Conservation (phyloP, 2,797 vertebrate species). For the Arrhamphus sclerolepis region DNA sequence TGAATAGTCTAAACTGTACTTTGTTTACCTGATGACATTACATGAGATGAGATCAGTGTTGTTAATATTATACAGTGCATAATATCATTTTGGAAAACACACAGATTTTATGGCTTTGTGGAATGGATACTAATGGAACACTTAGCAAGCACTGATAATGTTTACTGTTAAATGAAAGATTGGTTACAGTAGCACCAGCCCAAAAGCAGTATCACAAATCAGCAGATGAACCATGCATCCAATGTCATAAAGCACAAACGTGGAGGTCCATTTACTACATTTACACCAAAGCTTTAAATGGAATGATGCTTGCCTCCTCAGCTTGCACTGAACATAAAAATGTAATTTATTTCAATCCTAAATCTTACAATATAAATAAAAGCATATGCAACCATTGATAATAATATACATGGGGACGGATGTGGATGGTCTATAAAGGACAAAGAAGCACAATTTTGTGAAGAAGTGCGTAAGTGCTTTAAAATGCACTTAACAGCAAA, state of each 20-base stretch:
- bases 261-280: conserved; percentile 25
- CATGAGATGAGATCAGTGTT: conserved; percentile 22
- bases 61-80: conserved; percentile 38
- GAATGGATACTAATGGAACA: conserved; percentile 31
- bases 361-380: conserved; percentile 12
- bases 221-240: conserved; percentile 23
- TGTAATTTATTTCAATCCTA: neutral
- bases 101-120: conserved; percentile 29
- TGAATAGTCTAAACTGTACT: conserved; percentile 24
- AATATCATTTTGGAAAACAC: conserved; percentile 9
- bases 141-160: conserved; percentile 31
- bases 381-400: conserved; percentile 8
- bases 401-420: conserved; percentile 9
- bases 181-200: conserved; percentile 32
- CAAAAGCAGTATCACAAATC: conserved; percentile 39
- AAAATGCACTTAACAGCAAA: neutral
- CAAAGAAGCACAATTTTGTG: too few species aligned
- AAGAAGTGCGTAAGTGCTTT: too few species aligned
- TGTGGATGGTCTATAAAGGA: conserved; percentile 11
- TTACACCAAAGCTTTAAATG: conserved; percentile 12
- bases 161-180: conserved; percentile 38
- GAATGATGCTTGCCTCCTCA: conserved; percentile 10
- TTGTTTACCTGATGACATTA: conserved; percentile 20
- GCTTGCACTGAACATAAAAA: neutral
- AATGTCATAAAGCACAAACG: conserved; percentile 32